A percentile compares a stretch with the other conserved stretches of the same genome.
Evolutionary conservation across 2,113 vertebrate genomes (phyloP).

Genomic region (Columba livia): DNA sequence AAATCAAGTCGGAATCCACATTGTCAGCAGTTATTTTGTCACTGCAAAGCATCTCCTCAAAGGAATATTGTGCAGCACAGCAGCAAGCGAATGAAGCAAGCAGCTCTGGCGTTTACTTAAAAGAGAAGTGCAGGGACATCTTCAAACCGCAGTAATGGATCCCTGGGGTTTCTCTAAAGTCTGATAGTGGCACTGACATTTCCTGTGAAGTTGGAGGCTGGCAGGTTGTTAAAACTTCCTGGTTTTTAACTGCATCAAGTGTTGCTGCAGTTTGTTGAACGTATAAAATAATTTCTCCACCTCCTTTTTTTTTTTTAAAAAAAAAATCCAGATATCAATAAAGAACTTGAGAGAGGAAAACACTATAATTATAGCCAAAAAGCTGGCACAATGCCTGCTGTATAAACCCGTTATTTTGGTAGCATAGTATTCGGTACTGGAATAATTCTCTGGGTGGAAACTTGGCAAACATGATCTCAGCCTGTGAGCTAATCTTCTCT

Average conservation of each 20-base stretch:
- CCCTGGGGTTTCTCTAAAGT: slow-evolving; percentile 64
- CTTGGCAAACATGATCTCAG: slow-evolving; percentile 66
- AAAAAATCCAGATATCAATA: slow-evolving; percentile 55
- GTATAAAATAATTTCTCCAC: slow-evolving; percentile 33
- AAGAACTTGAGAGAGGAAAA: slow-evolving; percentile 64
- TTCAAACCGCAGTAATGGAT: slow-evolving; percentile 70
- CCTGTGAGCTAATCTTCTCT: slow-evolving; percentile 61
- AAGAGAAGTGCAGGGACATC: slow-evolving; percentile 66
- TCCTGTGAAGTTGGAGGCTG: slow-evolving; percentile 66
- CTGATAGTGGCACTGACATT: slow-evolving; percentile 62
- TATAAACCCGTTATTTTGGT: slow-evolving; percentile 68
- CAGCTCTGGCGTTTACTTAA: slow-evolving; percentile 39
- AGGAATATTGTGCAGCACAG: slow-evolving; percentile 68
- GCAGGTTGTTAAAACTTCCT: slow-evolving; percentile 67
- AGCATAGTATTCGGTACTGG: slow-evolving; percentile 56
- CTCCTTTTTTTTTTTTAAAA: neutral
- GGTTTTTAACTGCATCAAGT: slow-evolving; percentile 30
- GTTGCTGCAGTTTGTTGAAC: slow-evolving; percentile 51
- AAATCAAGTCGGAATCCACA: slow-evolving; percentile 63
- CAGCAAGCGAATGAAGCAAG: slow-evolving; percentile 53
- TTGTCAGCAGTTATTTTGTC: slow-evolving; percentile 75
- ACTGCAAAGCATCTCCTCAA: slow-evolving; percentile 68
- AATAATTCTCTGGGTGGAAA: slow-evolving; percentile 73
- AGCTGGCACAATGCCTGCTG: slow-evolving; percentile 62
- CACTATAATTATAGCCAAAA: slow-evolving; percentile 71